phyloP scores from a whole-genome alignment of 2,888 invertebrate genomes.

The Cephus rjabovi region DNA sequence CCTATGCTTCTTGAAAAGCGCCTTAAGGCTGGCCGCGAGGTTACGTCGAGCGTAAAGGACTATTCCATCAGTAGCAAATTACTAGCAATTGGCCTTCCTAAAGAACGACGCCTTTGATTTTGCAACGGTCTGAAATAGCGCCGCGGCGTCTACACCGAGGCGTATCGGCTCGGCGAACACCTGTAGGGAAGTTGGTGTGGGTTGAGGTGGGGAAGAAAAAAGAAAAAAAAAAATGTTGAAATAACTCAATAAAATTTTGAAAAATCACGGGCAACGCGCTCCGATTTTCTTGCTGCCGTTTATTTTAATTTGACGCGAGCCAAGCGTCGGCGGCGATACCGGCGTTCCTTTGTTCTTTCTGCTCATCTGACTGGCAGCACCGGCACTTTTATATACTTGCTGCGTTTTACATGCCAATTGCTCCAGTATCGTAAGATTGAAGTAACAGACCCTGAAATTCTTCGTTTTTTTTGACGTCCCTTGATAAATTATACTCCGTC shows the following conservation, averaged over 20 bases:
- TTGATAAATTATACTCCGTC: no score
- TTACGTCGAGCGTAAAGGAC: conserved; percentile 24
- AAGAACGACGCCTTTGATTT: conserved; percentile 27
- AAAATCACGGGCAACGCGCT: conserved; percentile 21
- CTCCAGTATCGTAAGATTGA: no score
- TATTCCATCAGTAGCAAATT: conserved; percentile 40
- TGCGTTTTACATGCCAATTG: no score
- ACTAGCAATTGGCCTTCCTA: conserved; percentile 27
- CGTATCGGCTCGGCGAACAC: conserved; percentile 8
- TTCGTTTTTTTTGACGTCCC: no score
- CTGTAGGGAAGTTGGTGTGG: background rate
- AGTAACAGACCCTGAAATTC: no score
- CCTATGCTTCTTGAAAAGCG: background rate
- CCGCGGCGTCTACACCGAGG: conserved; percentile 9
- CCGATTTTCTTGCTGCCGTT: conserved; percentile 56
- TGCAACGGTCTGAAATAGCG: conserved; percentile 32
- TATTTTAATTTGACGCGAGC: conserved; percentile 59
- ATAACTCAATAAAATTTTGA: conserved; percentile 47
- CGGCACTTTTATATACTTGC: conserved; percentile 3
- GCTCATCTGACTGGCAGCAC: conserved; percentile 15
- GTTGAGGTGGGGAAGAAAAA: background rate
- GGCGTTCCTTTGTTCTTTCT: conserved; percentile 50
- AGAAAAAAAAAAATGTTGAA: conserved; percentile 26
- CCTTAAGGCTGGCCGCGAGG: background rate
- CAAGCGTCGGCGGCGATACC: conserved; percentile 20